These are phyloP conservation scores for Drosophila bunnanda DNA, from an alignment of 2,888 invertebrate species.

Conservation along the genomic window DNA sequence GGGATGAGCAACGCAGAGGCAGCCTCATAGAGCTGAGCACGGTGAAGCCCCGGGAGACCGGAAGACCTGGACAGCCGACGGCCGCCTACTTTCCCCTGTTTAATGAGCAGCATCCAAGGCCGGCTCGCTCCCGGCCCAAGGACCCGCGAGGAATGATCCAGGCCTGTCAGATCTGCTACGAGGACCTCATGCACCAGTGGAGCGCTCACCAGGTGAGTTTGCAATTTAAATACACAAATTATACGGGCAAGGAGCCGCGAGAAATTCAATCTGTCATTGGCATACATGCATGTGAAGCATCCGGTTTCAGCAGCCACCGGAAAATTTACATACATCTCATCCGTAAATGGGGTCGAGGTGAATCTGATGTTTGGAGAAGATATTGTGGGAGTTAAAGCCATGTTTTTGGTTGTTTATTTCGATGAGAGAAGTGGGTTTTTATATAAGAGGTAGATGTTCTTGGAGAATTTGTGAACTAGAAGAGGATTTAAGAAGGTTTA, in stretches of 20 bases:
- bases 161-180: slow-evolving; percentile 93
- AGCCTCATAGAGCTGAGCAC: slow-evolving; percentile 90
- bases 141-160: slow-evolving; percentile 91
- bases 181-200: slow-evolving; percentile 95
- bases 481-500: no score
- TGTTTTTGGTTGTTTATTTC: neutral
- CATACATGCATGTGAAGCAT: slow-evolving; percentile 32
- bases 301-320: slow-evolving; percentile 6
- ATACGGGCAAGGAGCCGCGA: neutral
- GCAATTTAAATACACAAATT: slow-evolving; percentile 6
- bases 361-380: neutral
- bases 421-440: neutral
- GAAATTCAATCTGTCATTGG: slow-evolving; percentile 16
- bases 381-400: neutral
- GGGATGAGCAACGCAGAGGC: slow-evolving; percentile 93
- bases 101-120: slow-evolving; percentile 92
- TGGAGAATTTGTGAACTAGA: no score
- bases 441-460: neutral
- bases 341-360: slow-evolving; percentile 18
- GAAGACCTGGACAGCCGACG: slow-evolving; percentile 85
- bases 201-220: slow-evolving; percentile 88
- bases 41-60: slow-evolving; percentile 86
- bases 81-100: slow-evolving; percentile 91
- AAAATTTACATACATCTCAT: slow-evolving; percentile 10
- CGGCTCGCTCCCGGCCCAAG: slow-evolving; percentile 93